Evolutionary conservation across 2,888 invertebrate genomes (phyloP).

Genomic region (Belgica antarctica): DNA sequence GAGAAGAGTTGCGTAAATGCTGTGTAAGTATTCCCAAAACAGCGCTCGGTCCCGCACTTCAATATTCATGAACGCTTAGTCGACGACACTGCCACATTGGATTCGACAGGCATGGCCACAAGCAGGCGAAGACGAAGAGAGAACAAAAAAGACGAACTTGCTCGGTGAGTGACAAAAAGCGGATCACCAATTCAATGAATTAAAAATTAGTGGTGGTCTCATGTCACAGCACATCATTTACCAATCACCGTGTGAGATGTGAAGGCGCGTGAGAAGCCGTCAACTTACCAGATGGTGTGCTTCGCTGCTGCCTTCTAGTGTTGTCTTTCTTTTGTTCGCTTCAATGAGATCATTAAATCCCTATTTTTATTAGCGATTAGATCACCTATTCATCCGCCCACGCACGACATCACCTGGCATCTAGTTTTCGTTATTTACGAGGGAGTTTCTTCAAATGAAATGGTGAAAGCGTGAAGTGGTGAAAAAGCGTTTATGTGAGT

Average conservation of each 20-base stretch:
- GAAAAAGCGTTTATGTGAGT: no score
- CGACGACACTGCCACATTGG: not conserved
- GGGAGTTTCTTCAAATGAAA: not conserved
- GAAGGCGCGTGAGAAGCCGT: not conserved
- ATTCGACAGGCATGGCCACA: not conserved
- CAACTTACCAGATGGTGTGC: conserved; percentile 33
- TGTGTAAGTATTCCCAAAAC: no score
- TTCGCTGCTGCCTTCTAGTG: not conserved
- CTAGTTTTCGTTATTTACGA: conserved; percentile 1
- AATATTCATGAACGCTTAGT: conserved; percentile 5
- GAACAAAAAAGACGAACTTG: not conserved
- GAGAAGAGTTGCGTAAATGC: conserved; percentile 18
- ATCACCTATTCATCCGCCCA: conserved; percentile 33
- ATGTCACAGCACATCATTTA: conserved; percentile 22
- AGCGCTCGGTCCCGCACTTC: not conserved
- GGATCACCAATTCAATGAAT: not conserved
- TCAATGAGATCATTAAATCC: conserved; percentile 41
- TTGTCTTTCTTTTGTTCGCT: conserved; percentile 1
- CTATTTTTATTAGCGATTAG: conserved; percentile 42
- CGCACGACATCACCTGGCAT: not conserved
- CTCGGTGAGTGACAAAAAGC: conserved; percentile 2
- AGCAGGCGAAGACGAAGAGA: not conserved
- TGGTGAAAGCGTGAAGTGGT: conserved; percentile 2
- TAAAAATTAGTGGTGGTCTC: conserved; percentile 22
- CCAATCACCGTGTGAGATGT: conserved; percentile 23